Base-by-base conservation (phyloP, 1,140 invertebrate genomes). In the Vollenhovia emeryi region DNA sequence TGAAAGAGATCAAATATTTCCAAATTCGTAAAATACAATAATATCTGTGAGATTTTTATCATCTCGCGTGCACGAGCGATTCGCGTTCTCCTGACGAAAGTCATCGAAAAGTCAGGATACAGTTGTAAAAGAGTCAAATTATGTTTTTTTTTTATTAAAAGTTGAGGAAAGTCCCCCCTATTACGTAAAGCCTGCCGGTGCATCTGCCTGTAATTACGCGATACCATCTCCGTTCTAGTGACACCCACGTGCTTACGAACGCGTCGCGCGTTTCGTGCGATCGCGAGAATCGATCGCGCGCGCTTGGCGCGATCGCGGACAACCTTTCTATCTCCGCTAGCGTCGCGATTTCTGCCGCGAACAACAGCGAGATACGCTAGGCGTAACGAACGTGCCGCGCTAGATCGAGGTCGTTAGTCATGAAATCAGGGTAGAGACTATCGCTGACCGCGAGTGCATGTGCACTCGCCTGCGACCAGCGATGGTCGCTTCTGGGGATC, bases 131-230 rank as follows among this genome's bases (percentile, higher is more conserved):
- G n/a, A n/a, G n/a, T n/a, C n/a, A n/a, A n/a, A n/a, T n/a, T n/a
- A n/a, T n/a, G n/a, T n/a, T n/a, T n/a, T n/a, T n/a, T n/a, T n/a
- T n/a, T n/a, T n/a, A n/a, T n/a, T n/a, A n/a, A n/a, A n/a, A n/a
- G n/a, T n/a, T n/a, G n/a, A n/a, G n/a, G n/a, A n/a, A n/a, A n/a
- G n/a, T n/a, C n/a, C n/a, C n/a, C n/a, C n/a, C n/a, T n/a, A 74
- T 89, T 84, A 86, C 48, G 36, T 55, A 84, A 89, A 86, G 73
- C 52, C 86, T 86, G 43, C 66, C n/a, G n/a, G 15, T 45, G 15
- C 57, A 60, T 71, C 48, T 57, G 64, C 24, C 33, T 45, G 64
- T 71, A 82, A 82, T 82, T 80, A 80, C 18, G 18, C 50, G 48
- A 57, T 40, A 80, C 0, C 18, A 36, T 40, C 15, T 68, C 3